Percentiles rank a stretch among this genome's conserved stretches.
These are phyloP conservation scores for Sciurus vulgaris DNA, from an alignment of 2,797 vertebrate species.

Conservation along the genomic window DNA sequence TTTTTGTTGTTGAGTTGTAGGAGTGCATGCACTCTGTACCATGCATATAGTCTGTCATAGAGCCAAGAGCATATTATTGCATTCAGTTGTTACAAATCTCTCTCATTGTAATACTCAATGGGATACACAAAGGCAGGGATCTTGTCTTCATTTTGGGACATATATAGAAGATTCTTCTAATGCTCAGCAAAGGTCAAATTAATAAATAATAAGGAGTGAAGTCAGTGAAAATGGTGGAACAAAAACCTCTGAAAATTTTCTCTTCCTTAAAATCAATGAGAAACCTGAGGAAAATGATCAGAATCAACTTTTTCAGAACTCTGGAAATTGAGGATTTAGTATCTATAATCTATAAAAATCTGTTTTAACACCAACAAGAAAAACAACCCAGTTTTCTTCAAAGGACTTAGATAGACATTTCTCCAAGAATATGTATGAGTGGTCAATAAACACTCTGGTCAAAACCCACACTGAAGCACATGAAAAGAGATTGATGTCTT, in stretches of 20 bases:
- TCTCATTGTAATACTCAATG: not conserved
- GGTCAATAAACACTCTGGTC: not conserved
- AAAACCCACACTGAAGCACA: not conserved
- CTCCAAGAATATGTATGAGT: not conserved
- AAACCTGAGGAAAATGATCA: not conserved
- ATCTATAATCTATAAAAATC: not conserved
- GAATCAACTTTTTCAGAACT: not conserved
- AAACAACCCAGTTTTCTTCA: not conserved
- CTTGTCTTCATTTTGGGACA: not conserved
- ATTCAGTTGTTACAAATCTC: too few relatives aligned
- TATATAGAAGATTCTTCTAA: not conserved
- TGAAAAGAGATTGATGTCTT: not conserved
- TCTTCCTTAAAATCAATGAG: not conserved
- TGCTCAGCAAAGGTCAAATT: not conserved
- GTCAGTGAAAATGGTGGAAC: not conserved
- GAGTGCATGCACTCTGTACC: not conserved
- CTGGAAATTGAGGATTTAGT: constrained; percentile 13
- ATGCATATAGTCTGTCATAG: not conserved
- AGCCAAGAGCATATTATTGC: too few relatives aligned
- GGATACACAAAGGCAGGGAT: not conserved
- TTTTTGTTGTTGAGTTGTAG: not conserved
- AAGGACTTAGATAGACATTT: not conserved
- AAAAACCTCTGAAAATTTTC: not conserved
- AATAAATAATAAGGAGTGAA: not conserved
- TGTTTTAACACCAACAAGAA: not conserved